A percentile compares a stretch with the other conserved stretches of the same genome.
Evolutionary conservation across 2,113 vertebrate genomes (phyloP).

Genomic region (Aspidoscelis tigris): DNA sequence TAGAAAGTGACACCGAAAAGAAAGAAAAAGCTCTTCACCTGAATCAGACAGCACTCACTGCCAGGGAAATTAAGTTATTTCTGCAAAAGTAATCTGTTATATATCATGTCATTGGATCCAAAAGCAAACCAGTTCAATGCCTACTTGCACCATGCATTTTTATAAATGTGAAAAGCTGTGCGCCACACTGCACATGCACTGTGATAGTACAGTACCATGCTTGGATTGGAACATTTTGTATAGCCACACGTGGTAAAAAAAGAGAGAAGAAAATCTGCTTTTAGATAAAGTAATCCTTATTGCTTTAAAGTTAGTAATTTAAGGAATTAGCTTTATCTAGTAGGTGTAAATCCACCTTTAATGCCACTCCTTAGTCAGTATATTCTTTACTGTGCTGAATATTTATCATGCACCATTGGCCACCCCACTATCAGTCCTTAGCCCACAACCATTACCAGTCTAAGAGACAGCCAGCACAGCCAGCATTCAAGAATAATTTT

Average conservation of each 20-base stretch:
- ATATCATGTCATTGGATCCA: slow-evolving; percentile 15
- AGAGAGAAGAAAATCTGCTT: slow-evolving; percentile 3
- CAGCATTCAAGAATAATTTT: slow-evolving; percentile 50
- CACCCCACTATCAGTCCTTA: slow-evolving; percentile 38
- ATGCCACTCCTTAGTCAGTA: slow-evolving; percentile 28
- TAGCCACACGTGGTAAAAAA: slow-evolving; percentile 35
- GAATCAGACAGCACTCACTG: slow-evolving; percentile 26
- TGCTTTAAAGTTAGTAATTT: slow-evolving; percentile 15
- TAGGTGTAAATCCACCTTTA: slow-evolving; percentile 37
- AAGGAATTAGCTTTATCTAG: slow-evolving; percentile 46
- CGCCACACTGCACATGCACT: slow-evolving; percentile 37
- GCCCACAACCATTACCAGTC: slow-evolving; percentile 13
- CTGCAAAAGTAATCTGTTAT: slow-evolving; percentile 17
- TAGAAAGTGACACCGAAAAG: slow-evolving; percentile 2
- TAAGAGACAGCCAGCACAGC: slow-evolving; percentile 26
- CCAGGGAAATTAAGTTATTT: slow-evolving; percentile 8
- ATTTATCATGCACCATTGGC: slow-evolving; percentile 41
- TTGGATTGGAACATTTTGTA: slow-evolving; percentile 34
- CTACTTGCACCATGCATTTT: slow-evolving; percentile 12
- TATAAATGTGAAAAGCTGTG: slow-evolving; percentile 17
- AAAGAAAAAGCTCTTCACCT: slow-evolving; percentile 23
- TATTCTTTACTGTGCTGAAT: slow-evolving; percentile 41
- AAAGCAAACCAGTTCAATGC: slow-evolving; percentile 14
- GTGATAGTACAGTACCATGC: slow-evolving; percentile 24
- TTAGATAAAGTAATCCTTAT: slow-evolving; percentile 20